phyloP scores from a whole-genome alignment of 2,113 vertebrate genomes.

The Gymnocephalus cernua region DNA sequence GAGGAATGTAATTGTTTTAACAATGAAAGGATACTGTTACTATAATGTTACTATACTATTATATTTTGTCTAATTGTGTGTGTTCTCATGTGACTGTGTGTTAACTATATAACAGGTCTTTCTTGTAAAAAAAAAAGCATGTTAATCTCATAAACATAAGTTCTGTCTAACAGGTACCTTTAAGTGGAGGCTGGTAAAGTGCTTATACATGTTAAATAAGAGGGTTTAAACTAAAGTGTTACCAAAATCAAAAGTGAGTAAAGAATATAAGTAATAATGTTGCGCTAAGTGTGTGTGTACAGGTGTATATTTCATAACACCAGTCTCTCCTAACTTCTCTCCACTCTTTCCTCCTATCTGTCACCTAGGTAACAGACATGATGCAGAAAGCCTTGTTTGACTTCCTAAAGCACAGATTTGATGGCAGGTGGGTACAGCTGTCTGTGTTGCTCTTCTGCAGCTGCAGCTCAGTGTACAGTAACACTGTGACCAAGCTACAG shows the following conservation, averaged over 20 bases:
- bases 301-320: background rate
- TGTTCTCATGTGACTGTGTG: background rate
- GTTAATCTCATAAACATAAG: background rate
- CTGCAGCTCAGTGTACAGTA: slow-evolving; percentile 20
- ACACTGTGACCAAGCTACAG: slow-evolving; percentile 3
- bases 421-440: slow-evolving; percentile 89
- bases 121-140: background rate
- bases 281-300: background rate
- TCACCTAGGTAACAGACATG: slow-evolving; percentile 92
- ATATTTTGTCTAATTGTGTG: background rate
- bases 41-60: background rate
- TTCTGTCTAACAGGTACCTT: background rate
- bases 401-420: slow-evolving; percentile 96
- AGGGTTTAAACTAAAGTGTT: background rate
- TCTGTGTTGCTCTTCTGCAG: slow-evolving; percentile 12
- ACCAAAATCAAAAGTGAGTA: background rate
- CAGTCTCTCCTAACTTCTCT: background rate
- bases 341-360: slow-evolving; percentile 14
- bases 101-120: background rate
- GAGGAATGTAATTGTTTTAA: background rate
- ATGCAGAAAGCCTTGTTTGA: slow-evolving; percentile 90
- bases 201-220: background rate
- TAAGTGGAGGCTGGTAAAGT: background rate
- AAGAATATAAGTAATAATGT: background rate
- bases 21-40: background rate